Conservation (phyloP, 2,113 vertebrate species). For the Neodontobutis hainanensis region DNA sequence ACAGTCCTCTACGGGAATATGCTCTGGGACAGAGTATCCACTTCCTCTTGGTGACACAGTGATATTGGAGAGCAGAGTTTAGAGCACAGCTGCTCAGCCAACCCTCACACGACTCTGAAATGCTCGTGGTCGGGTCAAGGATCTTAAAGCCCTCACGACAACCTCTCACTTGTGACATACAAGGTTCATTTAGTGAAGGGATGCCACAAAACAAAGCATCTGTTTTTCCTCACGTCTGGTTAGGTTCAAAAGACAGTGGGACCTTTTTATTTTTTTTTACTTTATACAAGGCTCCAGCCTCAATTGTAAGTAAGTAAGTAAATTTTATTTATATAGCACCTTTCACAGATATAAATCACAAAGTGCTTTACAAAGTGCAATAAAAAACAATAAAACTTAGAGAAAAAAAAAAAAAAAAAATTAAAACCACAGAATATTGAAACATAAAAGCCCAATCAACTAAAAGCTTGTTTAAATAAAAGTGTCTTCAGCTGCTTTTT, state of each 20-base stretch:
- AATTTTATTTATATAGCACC: no score
- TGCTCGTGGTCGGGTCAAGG: conserved; percentile 21
- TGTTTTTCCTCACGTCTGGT: conserved; percentile 28
- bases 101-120: conserved; percentile 31
- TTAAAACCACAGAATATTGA: no score
- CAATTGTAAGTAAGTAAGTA: no score
- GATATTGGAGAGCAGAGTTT: conserved; percentile 51
- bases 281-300: not conserved
- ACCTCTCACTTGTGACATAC: conserved; percentile 18
- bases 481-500: no score
- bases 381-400: no score
- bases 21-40: conserved; percentile 47
- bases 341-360: no score
- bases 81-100: conserved; percentile 50
- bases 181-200: conserved; percentile 5
- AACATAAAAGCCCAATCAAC: no score
- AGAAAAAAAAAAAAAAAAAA: no score
- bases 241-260: conserved; percentile 8
- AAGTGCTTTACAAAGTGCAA: no score
- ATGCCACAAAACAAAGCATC: conserved; percentile 14
- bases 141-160: conserved; percentile 18
- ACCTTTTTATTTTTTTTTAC: conserved; percentile 24
- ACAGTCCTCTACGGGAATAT: conserved; percentile 28
- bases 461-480: no score
- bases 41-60: conserved; percentile 47